Base-by-base conservation (phyloP, 53 echinoderm and acorn worm genomes). In the Patiria pectinifera region DNA sequence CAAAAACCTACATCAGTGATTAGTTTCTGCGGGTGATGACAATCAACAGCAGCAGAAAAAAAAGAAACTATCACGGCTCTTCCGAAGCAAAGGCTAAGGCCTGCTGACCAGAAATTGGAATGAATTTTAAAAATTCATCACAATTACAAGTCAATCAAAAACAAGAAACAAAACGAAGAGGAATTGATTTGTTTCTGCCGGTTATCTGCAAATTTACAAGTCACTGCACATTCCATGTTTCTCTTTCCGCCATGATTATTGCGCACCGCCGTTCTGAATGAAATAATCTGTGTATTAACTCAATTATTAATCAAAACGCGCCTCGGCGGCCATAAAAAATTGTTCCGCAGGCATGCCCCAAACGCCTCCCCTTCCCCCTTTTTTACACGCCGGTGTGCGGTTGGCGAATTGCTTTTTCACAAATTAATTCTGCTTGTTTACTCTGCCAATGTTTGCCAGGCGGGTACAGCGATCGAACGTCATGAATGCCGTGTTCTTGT, bases 391-490 rank as follows among this genome's bases (percentile, higher is more conserved):
- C 24, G 45, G 16, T 45, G 45, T 47, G 43, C 16, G 15, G 80
- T 24, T 45, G 15, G 80, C 45, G 80, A 72, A 86, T 86, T 86
- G 86, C 86, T 86, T 75, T 23, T 86, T 86, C 74, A 86, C 86
- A 86, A 86, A 86, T 86, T 86, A 86, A 86, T 86, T 86, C 86
- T 86, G 86, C 74, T 22, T 86, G 74, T 74, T 86, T 86, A 13
- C 24, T 75, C 59, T 6, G 44, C 75, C 72, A 86, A 86, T 86
- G 86, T 86, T 86, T 86, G 80, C 80, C 46, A 45, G 80, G 45
- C 46, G 13, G 80, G 45, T 15, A 79, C 45, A 45, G 80, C 74
- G 24, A 24, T 74, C 74, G 24, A 24, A 23, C 74, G 9, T 23
- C 74, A 24, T 24, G 11, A 74, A 23, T 24, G 74, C 22, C 45